Percentiles rank a stretch among this genome's conserved stretches.
Conservation (phyloP, 2,888 invertebrate species). For the Andrena hattorfiana region DNA sequence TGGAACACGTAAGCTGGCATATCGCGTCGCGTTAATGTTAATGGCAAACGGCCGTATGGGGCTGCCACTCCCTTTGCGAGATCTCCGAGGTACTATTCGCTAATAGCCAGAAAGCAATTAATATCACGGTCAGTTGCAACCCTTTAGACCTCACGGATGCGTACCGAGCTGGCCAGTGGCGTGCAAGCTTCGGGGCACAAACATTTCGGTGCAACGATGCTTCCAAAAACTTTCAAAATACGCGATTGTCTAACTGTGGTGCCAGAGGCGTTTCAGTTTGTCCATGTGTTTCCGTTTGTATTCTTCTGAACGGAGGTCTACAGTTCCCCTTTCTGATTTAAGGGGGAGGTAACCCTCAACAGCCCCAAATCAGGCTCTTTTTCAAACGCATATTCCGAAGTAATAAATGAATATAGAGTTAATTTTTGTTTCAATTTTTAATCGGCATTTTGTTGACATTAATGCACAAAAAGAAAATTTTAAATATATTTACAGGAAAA, state of each 20-base stretch:
- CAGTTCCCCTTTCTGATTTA: too few relatives aligned
- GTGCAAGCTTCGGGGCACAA: neutral
- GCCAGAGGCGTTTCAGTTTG: neutral
- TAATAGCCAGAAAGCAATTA: conserved; percentile 81
- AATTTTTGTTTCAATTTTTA: too few relatives aligned
- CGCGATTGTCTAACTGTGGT: too few relatives aligned
- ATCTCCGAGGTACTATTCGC: conserved; percentile 74
- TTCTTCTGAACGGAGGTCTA: too few relatives aligned
- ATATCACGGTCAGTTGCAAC: conserved; percentile 76
- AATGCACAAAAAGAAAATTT: too few relatives aligned
- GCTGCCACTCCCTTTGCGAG: conserved; percentile 57
- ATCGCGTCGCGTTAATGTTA: conserved; percentile 70
- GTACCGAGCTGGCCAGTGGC: conserved; percentile 30
- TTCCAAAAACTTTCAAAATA: neutral
- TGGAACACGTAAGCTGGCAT: neutral
- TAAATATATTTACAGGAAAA: too few relatives aligned
- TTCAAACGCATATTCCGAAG: too few relatives aligned
- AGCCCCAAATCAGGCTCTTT: too few relatives aligned
- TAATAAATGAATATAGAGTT: too few relatives aligned
- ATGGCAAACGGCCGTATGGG: conserved; percentile 64
- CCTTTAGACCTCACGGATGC: conserved; percentile 62
- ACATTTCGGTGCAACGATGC: conserved; percentile 14
- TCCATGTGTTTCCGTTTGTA: neutral
- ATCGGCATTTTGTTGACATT: too few relatives aligned
- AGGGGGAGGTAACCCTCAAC: too few relatives aligned